phyloP scores from a whole-genome alignment of 2,113 vertebrate species.

The Hemiprocne comata region DNA sequence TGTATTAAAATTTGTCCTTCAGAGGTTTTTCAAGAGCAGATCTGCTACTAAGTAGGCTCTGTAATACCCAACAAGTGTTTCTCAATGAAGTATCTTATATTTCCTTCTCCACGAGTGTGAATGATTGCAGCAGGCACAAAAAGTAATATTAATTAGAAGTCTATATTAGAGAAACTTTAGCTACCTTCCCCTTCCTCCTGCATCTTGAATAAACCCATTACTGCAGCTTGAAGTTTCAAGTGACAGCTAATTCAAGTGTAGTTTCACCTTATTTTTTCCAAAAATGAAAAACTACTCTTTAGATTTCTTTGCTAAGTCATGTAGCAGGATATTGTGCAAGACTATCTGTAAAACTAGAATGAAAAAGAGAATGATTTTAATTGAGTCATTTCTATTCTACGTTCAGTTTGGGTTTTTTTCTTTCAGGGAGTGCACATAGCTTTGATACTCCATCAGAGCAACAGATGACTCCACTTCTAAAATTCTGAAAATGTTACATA shows the following conservation, averaged over 20 bases:
- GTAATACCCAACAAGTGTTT: not conserved
- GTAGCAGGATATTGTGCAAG: not conserved
- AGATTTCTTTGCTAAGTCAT: conserved; percentile 6
- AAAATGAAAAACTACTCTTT: conserved; percentile 5
- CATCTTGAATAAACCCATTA: not conserved
- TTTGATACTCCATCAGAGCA: not conserved
- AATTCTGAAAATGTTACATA: not conserved
- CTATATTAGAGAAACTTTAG: not conserved
- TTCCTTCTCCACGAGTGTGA: not conserved
- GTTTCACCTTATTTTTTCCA: conserved; percentile 8
- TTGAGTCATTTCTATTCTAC: not conserved
- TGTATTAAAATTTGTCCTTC: conserved; percentile 16
- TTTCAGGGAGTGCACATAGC: not conserved
- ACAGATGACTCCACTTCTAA: rapidly evolving
- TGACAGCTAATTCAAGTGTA: conserved; percentile 37
- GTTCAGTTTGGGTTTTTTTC: not conserved
- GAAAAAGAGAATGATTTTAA: not conserved
- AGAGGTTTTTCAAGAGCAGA: conserved; percentile 21
- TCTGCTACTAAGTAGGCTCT: not conserved
- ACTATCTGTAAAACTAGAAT: not conserved
- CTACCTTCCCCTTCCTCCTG: not conserved
- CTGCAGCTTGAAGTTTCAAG: conserved; percentile 12
- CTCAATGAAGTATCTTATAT: not conserved
- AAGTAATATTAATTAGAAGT: not conserved
- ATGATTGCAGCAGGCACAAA: not conserved